Evolutionary conservation across 2,888 invertebrate genomes (phyloP), one percentile per base, ranked within the genome.

Genomic region (Tryphoninae sp.): DNA sequence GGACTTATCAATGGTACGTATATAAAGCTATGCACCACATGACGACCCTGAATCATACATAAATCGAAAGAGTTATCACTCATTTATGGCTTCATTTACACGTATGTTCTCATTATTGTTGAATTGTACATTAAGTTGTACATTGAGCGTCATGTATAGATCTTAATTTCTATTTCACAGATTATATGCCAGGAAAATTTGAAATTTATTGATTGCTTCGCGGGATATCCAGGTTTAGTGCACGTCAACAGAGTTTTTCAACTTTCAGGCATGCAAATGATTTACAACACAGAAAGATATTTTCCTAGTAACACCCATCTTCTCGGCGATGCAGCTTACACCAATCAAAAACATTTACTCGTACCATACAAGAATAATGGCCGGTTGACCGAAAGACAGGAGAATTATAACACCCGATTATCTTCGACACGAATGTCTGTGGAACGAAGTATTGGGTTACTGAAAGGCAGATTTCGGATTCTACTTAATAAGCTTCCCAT

Each of bases 1-100:
- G 76, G 76, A 55, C 22, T 33, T 0, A 64, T 76, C 3, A 59
- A 76, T 45, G 68, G 76, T 11, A 68, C 53, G 0, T 61, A 76
- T 23, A 71, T 78, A 11, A 64, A 64, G 77, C 11, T 49, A 53
- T 42, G 55, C 77, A 45, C 77, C 77, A 11, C 13, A 23, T 9
- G 45, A 65, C 6, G 8, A 81, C 33, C 23, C 65, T 0, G 69
- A 72, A n/a, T 62, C 62, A 1, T 81, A 77, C 22, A 45, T 77
- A 9, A 77, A 80, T 42, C 23, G 81, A 55, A 81, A 81, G 23
- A 67, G 64, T 11, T 68, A 58, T 11, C n/a, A 72, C 19, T 77
- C 71, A n/a, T n/a, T n/a, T n/a, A n/a, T n/a, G n/a, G 9, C 64
- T 80, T 13, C 61, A 77, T n/a, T 77, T 80, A 19, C 80, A 72